A percentile compares a stretch with the other conserved stretches of the same genome.
These are phyloP conservation scores for Turdus rufiventris DNA, from an alignment of 2,113 vertebrate species.

Conservation along the genomic window DNA sequence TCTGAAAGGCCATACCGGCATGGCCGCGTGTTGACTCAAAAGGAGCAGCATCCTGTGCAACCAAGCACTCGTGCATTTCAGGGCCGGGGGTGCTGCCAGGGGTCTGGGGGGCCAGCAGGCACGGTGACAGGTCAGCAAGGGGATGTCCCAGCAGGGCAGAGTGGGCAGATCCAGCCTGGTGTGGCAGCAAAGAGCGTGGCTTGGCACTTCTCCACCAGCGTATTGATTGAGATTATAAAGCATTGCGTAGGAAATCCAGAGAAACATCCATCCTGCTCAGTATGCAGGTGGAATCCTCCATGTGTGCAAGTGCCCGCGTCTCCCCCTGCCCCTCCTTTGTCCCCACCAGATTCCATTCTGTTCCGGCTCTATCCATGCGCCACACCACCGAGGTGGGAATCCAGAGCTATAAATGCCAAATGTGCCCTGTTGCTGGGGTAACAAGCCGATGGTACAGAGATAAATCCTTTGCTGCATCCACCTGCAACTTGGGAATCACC, in stretches of 20 bases:
- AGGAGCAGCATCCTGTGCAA: not conserved
- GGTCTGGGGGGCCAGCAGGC: not conserved
- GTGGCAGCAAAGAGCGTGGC: not conserved
- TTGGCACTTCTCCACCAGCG: not conserved
- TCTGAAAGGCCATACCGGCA: not conserved
- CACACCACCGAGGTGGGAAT: not conserved
- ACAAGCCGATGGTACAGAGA: conserved; percentile 25
- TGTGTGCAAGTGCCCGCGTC: not conserved
- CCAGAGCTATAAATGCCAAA: not conserved
- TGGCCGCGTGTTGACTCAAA: not conserved
- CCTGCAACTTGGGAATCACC: conserved; percentile 39
- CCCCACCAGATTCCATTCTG: not conserved
- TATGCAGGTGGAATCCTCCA: conserved; percentile 6
- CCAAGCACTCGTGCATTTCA: rapidly evolving
- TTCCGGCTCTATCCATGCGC: not conserved
- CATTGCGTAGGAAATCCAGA: not conserved
- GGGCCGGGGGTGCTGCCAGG: not conserved
- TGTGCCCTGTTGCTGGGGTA: conserved; percentile 61
- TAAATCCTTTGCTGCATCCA: conserved; percentile 36
- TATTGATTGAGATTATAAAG: conserved; percentile 18
- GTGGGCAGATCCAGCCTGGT: not conserved
- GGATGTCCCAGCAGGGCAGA: not conserved
- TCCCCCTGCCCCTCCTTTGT: not conserved
- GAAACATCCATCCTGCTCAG: not conserved
- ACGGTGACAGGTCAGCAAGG: not conserved